Base-by-base conservation (phyloP, 2,888 invertebrate genomes). In the Drosophila emarginata region DNA sequence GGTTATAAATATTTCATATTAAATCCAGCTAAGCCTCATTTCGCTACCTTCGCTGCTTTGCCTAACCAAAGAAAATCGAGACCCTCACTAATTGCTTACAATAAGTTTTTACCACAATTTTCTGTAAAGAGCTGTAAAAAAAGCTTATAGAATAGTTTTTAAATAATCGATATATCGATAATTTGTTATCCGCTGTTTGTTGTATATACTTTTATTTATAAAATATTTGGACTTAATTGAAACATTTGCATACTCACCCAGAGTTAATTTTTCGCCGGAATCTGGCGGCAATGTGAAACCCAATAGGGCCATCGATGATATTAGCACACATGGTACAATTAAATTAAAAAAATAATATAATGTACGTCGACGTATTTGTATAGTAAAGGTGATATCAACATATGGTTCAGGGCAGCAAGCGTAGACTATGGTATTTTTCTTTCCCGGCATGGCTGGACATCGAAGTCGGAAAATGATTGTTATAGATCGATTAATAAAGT, bases 311-410 rank as follows among this genome's bases (percentile, higher is more conserved):
- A 99, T 98, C 84, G 98, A 98, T 77, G 99, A 98, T 92, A 99
- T 99, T 90, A 99, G 95, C 90, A 99, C 97, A 92, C 99, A 99
- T 85, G 99, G 99, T 90, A 99, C 98, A 93, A 99, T 99, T 93
- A 99, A 95, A 94, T 99, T 99, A 95, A 99, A 98, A 93, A 98
- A 98, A 94, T 99, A 99, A 94, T 99, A 99, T 89, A 99, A 94
- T 58, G 99, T 99, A 90, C 99, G 94, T 91, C 99, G 94, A 85
- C 99, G 95, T 90, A 99, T 98, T 93, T 97, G 97, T 92, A 99
- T 97, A 82, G 97, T 97, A 93, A 98, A 99, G 40, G 99, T 99
- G 75, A 99, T 96, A 89, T 92, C 92, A 81, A 98, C 96, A 93
- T 97, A 97, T 63, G 97, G 97, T 92, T 97, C 96, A 89, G 98